Conservation (phyloP, 2,888 invertebrate genomes). For the Priocnemis perturbator region DNA sequence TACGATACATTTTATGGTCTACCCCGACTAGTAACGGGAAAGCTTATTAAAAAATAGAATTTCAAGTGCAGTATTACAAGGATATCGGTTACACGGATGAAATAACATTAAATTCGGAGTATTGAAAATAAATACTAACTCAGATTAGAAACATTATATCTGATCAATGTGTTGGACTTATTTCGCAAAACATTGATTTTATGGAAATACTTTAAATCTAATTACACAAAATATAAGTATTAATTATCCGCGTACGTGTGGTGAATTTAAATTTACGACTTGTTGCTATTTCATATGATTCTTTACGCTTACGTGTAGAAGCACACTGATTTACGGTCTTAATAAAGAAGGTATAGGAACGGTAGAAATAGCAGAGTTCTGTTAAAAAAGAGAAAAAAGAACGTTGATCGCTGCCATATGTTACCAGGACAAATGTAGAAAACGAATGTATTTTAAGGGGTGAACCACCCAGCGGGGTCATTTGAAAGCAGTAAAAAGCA, state of each 20-base stretch:
- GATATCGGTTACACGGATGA: constrained; percentile 18
- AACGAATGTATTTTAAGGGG: constrained; percentile 10
- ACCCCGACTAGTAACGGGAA: constrained; percentile 19
- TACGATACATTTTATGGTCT: constrained; percentile 34
- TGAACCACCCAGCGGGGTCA: constrained; percentile 18
- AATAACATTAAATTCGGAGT: constrained; percentile 15
- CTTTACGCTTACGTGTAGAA: too few relatives aligned
- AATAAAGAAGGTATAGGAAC: constrained; percentile 29
- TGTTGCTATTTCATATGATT: too few relatives aligned
- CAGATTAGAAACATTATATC: too few relatives aligned
- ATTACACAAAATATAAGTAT: too few relatives aligned
- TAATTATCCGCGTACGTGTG: too few relatives aligned
- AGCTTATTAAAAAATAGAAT: constrained; percentile 42
- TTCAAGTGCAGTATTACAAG: constrained; percentile 22
- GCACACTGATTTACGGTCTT: constrained; percentile 18
- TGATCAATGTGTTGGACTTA: too few relatives aligned
- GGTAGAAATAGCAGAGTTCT: constrained; percentile 15
- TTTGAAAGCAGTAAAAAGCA: neutral
- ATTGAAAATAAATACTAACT: constrained; percentile 7
- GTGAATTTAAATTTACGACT: too few relatives aligned
- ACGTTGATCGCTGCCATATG: constrained; percentile 13
- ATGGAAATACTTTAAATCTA: too few relatives aligned
- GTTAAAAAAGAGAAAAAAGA: constrained; percentile 3
- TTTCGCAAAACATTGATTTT: too few relatives aligned
- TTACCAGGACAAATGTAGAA: constrained; percentile 6